A percentile compares a stretch with the other conserved stretches of the same genome.
Evolutionary conservation across 2,797 vertebrate genomes (phyloP).

Genomic region (Diplodus sargus): DNA sequence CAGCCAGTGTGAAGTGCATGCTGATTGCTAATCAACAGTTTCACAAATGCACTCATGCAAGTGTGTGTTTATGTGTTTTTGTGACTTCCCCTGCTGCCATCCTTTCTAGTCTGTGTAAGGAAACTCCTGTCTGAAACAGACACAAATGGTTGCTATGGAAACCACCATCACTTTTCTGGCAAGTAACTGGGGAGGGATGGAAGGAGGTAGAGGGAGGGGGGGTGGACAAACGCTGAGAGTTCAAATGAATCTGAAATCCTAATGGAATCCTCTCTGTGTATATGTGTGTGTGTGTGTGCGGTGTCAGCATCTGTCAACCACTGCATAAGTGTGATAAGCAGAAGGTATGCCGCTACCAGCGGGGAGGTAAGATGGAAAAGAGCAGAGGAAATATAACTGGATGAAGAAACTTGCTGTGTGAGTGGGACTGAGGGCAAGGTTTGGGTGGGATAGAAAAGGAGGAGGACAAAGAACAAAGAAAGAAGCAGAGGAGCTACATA

Average conservation of each 20-base stretch:
- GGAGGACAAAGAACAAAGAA: conserved; percentile 49
- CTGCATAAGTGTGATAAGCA: conserved; percentile 57
- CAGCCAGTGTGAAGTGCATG: conserved; percentile 45
- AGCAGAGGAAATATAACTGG: conserved; percentile 45
- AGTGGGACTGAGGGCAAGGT: conserved; percentile 23
- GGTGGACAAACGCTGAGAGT: conserved; percentile 37
- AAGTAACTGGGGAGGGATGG: conserved; percentile 44
- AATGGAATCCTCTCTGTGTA: conserved; percentile 29
- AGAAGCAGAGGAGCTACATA: conserved; percentile 38
- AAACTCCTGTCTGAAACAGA: conserved; percentile 68
- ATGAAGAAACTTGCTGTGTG: conserved; percentile 51
- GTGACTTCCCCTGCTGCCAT: conserved; percentile 53
- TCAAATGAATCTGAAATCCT: conserved; percentile 57
- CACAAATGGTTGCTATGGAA: conserved; percentile 74
- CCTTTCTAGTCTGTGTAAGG: conserved; percentile 46
- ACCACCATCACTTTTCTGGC: conserved; percentile 70
- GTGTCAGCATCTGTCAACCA: conserved; percentile 32
- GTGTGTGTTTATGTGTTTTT: conserved; percentile 11
- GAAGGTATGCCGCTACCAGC: conserved; percentile 26
- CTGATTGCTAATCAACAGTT: conserved; percentile 72
- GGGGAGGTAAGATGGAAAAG: conserved; percentile 37
- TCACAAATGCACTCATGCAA: conserved; percentile 23
- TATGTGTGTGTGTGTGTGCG: background rate
- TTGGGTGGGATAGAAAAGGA: conserved; percentile 12
- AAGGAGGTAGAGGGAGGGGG: conserved; percentile 18